Base-by-base conservation (phyloP, 2,888 invertebrate species). In the Oithona nana region DNA sequence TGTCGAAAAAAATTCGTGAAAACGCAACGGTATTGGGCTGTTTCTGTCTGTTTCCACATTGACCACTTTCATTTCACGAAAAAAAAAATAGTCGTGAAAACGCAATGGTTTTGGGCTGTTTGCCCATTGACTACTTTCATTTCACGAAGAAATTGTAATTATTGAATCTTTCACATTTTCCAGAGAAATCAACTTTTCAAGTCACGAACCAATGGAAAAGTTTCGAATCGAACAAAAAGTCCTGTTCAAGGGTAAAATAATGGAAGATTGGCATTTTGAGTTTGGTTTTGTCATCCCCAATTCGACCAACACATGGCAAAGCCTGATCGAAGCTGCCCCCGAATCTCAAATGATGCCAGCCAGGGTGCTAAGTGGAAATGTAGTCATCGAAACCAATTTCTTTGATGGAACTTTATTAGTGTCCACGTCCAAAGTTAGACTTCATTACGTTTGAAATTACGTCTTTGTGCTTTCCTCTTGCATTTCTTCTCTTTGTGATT, bases 341-440 rank as follows among this genome's bases (percentile, higher is more conserved):
- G 97, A 98, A 74, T 90, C 90, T 62, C 94, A 98, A 76, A 98
- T 98, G 97, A 94, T 99, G 92, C 97, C 98, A n/a, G 94, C 97
- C 3, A 88, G 88, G 73, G 83, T 97, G 65, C 80, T 98, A 68
- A 92, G 90, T 76, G 94, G 95, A 11, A 94, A 95, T 71, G 85
- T 94, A 60, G 87, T 94, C 28, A 93, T 95, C 67, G 94, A 95
- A 77, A 95, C 94, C 0, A 88, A 88, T 73, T 95, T 95, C 76
- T 97, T 82, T 73, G 95, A 98, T 73, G 93, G 88, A 68, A 88
- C 94, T 70, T 78, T 92, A 58, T 80, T 93, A 68, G 89, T 98
- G 67, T 88, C 90, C 65, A 94, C 90, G 57, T 98, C 97, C 22
- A 84, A 83, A 74, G 93, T 98, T 64, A 81, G 95, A 65, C 80